phyloP scores from a whole-genome alignment of 2,113 vertebrate genomes.

The Hemibagrus wyckioides region DNA sequence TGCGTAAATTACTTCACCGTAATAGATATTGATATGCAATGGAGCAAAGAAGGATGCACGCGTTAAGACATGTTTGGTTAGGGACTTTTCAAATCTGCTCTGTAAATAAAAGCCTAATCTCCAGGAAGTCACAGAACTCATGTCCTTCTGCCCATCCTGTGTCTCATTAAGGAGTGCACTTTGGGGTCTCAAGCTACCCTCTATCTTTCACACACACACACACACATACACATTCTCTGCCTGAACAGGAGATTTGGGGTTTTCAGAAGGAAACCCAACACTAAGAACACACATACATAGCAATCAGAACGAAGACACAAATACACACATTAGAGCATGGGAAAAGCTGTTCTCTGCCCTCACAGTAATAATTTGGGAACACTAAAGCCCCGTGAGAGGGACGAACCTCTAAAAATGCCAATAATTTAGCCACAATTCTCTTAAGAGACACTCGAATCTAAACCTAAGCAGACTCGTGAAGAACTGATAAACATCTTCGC shows the following conservation, averaged over 20 bases:
- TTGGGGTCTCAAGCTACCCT: conserved; percentile 33
- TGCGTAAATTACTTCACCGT: conserved; percentile 17
- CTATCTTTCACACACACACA: neutral
- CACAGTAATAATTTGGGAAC: conserved; percentile 62
- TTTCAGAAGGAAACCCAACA: conserved; percentile 52
- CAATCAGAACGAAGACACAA: conserved; percentile 42
- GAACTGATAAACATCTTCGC: conserved; percentile 34
- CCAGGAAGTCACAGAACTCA: conserved; percentile 68
- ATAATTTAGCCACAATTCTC: conserved; percentile 16
- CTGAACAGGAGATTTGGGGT: conserved; percentile 22
- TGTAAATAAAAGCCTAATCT: conserved; percentile 71
- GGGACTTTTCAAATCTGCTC: conserved; percentile 62
- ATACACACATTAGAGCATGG: conserved; percentile 59
- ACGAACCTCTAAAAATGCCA: conserved; percentile 46
- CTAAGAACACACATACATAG: conserved; percentile 41
- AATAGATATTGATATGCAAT: conserved; percentile 52
- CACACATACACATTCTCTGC: conserved; percentile 2
- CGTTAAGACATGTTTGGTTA: conserved; percentile 66
- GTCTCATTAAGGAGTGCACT: conserved; percentile 1
- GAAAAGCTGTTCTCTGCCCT: conserved; percentile 51
- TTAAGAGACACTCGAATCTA: conserved; percentile 17
- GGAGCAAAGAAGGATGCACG: conserved; percentile 54
- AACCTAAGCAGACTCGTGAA: conserved; percentile 17
- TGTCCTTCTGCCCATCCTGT: conserved; percentile 45
- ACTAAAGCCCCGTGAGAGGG: conserved; percentile 57